Evolutionary conservation across 1,140 invertebrate species (phyloP), one percentile per base, ranked within the genome.

Genomic region (Parapsyche elsis): DNA sequence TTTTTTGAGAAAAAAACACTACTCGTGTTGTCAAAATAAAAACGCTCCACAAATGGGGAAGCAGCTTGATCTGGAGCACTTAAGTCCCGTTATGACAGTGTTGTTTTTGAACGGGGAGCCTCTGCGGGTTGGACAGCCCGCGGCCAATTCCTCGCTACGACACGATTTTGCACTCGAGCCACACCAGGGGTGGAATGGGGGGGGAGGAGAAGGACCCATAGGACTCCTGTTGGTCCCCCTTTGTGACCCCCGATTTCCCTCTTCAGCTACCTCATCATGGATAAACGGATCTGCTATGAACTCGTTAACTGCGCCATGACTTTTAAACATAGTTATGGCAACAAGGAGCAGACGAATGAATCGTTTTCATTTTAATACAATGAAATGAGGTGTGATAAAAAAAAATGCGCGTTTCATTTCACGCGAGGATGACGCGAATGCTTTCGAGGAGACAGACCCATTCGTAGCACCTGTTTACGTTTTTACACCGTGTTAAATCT

Each of bases 91-190:
- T 61, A 61, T 26, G 64, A 67, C 64, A 30, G 38, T 74, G 45
- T 45, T 38, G 38, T 73, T 45, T 30, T 57, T n/a, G 12, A 30
- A 75, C 73, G 5, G 14, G 67, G 24, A 24, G 19, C n/a, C 71
- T 30, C 21, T 76, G 71, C 12, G 21, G 57, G 74, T 49, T 30
- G 75, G 75, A 77, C 75, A 64, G 75, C 75, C 75, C 24, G 75
- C 75, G 75, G 75, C 75, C 75, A 77, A 77, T 59, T 59, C 75
- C 71, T n/a, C 16, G 16, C 71, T 77, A 57, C 75, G 57, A 77
- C 75, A 77, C 49, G 75, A 9, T 77, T 77, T 77, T 77, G 75
- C 75, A 77, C 75, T 77, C 53, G 75, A 44, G 57, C 53, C 73
- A 19, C 64, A 67, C 46, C 53, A 23, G 1, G 19, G 46, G 49